Evolutionary conservation across 2,797 vertebrate genomes (phyloP).

Genomic region (Todus mexicanus): DNA sequence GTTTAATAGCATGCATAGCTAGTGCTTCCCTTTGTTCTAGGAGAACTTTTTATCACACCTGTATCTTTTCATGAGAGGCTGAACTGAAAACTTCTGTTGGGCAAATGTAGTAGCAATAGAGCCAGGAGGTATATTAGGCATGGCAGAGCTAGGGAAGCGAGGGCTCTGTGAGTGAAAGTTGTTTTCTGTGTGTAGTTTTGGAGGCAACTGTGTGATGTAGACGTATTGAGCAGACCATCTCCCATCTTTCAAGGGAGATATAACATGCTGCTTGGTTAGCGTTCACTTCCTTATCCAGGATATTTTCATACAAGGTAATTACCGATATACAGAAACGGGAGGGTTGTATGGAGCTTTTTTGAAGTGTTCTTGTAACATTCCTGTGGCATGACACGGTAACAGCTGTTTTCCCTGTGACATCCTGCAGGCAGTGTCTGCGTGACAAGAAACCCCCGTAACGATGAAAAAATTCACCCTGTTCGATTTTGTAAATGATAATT

Average conservation of each 20-base stretch:
- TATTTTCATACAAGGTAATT: neutral
- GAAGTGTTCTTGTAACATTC: neutral
- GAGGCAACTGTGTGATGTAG: neutral
- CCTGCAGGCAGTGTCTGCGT: neutral
- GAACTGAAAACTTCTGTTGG: neutral
- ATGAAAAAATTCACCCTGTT: conserved; percentile 51
- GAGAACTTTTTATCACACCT: neutral
- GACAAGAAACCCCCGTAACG: conserved; percentile 2
- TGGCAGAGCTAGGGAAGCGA: neutral
- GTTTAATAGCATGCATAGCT: neutral
- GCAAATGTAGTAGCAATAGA: neutral
- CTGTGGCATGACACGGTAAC: neutral
- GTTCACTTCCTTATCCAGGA: neutral
- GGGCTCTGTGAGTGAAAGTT: neutral
- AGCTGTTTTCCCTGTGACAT: neutral
- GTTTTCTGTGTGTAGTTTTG: neutral
- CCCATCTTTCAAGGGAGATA: neutral
- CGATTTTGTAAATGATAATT: conserved; percentile 64
- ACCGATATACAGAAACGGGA: neutral
- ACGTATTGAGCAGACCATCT: neutral
- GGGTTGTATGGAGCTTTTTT: neutral
- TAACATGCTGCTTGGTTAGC: neutral
- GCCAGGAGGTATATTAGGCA: neutral
- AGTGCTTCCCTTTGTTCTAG: neutral
- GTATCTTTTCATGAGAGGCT: neutral